Evolutionary conservation across 30 jellyfish, hydroid and myxozoan species (phyloP).

Genomic region (Cassiopea andromeda): DNA sequence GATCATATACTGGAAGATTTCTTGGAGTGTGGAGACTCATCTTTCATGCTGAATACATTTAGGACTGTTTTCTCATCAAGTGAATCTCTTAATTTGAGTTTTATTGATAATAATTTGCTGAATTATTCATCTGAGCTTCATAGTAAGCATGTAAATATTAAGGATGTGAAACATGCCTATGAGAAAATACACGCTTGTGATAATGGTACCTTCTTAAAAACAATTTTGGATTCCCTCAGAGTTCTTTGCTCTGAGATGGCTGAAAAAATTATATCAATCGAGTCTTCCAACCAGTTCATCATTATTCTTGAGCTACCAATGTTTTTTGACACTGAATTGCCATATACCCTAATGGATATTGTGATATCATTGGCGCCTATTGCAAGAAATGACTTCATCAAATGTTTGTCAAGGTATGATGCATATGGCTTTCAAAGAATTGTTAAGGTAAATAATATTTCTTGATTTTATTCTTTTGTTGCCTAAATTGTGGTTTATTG

Average conservation of each 20-base stretch:
- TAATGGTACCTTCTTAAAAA: slow-evolving; percentile 23
- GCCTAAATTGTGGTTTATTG: neutral
- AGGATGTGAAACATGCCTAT: slow-evolving; percentile 17
- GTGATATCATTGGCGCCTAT: slow-evolving; percentile 15
- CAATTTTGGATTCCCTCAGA: slow-evolving; percentile 48
- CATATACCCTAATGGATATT: slow-evolving; percentile 26
- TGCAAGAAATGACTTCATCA: slow-evolving; percentile 18
- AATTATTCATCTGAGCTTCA: neutral
- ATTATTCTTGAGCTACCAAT: slow-evolving; percentile 52
- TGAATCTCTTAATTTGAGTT: slow-evolving; percentile 73
- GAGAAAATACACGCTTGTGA: slow-evolving; percentile 23
- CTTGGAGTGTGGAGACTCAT: slow-evolving; percentile 78
- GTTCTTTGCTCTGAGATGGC: slow-evolving; percentile 42
- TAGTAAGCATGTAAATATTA: slow-evolving; percentile 2
- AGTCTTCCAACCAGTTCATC: slow-evolving; percentile 24
- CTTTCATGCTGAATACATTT: slow-evolving; percentile 79
- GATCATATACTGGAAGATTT: slow-evolving; percentile 66
- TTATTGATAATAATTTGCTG: slow-evolving; percentile 22
- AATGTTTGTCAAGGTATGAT: slow-evolving; percentile 35
- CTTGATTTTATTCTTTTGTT: neutral
- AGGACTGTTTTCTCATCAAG: slow-evolving; percentile 93
- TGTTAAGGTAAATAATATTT: slow-evolving; percentile 17
- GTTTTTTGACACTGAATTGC: slow-evolving; percentile 34
- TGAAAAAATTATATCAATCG: neutral
- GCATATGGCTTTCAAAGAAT: slow-evolving; percentile 17